Base-by-base conservation (phyloP, 2,797 vertebrate genomes). In the Thalassophryne amazonica region DNA sequence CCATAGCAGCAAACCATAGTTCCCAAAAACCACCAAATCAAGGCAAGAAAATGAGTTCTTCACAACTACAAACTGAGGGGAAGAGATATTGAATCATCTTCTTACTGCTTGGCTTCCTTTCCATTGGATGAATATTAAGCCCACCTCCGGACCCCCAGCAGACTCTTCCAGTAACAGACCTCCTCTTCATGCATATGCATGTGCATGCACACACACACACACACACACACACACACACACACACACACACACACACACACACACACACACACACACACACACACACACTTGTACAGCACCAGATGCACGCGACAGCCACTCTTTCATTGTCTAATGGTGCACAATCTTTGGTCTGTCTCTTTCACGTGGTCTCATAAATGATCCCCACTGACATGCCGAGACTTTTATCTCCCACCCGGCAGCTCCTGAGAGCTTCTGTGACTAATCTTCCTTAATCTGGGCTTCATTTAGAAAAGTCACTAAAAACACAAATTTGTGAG, bases 131-230 rank as follows among this genome's bases (percentile, higher is more conserved):
- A 60, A 55, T 1, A 3, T 71, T 17, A n/a, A 69, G 58, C 55
- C 72, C 66, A 77, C 71, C 68, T 81, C 79, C 60, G 75, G 62
- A 70, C 55, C 73, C 75, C 72, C 65, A 66, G 52, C 58, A 67
- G 58, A 72, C 46, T 58, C 50, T 86, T 84, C 73, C 56, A 51
- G 79, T 83, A 82, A 48, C 78, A 76, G 47, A 42, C 78, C 80
- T 75, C 61, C 71, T 78, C 62, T 70, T n/a, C n/a, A n/a, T n/a
- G n/a, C n/a, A n/a, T n/a, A n/a, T n/a, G n/a, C 64, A 75, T 43
- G 80, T 57, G 33, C 59, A 23, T 49, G 38, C 52, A 57, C 56
- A 61, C 15, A 29, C 21, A 12, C 41, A 52, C 35, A 41, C 17
- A 52, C 54, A 61, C 50, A 45, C 65, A 48, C 18, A 63, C 58